Evolutionary conservation across 1,140 invertebrate genomes (phyloP).

Genomic region (Pomacea maculata): DNA sequence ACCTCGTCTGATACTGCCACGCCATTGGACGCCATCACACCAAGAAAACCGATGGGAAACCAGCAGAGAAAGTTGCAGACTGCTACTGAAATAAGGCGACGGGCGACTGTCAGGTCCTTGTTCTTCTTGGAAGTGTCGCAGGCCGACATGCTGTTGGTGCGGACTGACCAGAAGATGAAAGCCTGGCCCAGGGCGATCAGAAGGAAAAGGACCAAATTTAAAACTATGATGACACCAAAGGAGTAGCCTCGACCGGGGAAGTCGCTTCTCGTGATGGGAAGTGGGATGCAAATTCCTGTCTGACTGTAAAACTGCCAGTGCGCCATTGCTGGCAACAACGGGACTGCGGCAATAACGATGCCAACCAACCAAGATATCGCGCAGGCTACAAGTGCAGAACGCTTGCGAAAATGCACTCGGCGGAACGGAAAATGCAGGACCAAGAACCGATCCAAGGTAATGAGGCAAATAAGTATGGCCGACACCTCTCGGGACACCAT

Average conservation of each 20-base stretch:
- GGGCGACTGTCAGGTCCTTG: constrained; percentile 12
- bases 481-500: constrained; percentile 48
- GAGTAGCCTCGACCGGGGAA: not conserved
- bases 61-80: constrained; percentile 26
- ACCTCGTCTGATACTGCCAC: constrained; percentile 62
- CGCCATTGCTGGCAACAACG: not conserved
- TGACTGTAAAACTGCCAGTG: constrained; percentile 12
- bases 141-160: not conserved
- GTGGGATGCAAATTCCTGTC: constrained; percentile 14
- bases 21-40: constrained; percentile 15
- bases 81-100: constrained; percentile 10
- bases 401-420: constrained; percentile 18
- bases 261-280: constrained; percentile 12
- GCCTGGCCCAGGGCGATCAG: constrained; percentile 7
- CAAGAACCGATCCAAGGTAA: constrained; percentile 39
- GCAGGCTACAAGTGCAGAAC: not conserved
- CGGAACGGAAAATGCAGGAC: constrained; percentile 50
- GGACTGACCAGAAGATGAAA: constrained; percentile 11
- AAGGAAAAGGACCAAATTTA: constrained; percentile 26
- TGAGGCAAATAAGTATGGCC: constrained; percentile 41
- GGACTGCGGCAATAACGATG: not conserved
- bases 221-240: not conserved
- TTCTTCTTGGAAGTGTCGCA: not conserved
- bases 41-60: constrained; percentile 24
- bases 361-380: not conserved